Conservation (phyloP, 2,113 vertebrate species). For the Eublepharis macularius region DNA sequence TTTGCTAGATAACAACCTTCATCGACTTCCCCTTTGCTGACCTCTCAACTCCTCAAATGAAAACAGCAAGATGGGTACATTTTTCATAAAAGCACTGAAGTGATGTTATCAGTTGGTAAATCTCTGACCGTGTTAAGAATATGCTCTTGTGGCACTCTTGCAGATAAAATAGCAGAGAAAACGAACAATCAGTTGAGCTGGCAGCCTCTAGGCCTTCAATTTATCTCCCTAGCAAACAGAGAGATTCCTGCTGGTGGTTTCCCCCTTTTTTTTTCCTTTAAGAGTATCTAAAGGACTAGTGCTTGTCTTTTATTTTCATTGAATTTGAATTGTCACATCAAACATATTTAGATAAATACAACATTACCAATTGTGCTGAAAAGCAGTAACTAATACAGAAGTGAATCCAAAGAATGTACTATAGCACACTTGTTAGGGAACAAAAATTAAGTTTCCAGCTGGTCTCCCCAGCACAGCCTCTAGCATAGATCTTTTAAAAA, state of each 20-base stretch:
- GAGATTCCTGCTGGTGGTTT: neutral
- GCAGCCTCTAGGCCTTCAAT: neutral
- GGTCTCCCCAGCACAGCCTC: no score
- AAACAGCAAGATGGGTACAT: neutral
- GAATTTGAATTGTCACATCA: neutral
- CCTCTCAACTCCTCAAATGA: neutral
- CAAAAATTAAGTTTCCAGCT: no score
- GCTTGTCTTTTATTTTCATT: neutral
- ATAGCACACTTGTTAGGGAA: neutral
- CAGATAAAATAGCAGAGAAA: neutral
- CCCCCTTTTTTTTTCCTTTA: neutral
- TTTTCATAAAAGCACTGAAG: neutral
- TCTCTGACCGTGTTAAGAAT: neutral
- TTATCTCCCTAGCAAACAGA: constrained; percentile 9
- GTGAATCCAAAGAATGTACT: neutral
- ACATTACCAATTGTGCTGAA: neutral
- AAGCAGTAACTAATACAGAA: neutral
- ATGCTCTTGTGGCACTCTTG: neutral
- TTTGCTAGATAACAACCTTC: neutral
- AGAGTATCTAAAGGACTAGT: neutral
- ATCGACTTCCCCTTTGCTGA: neutral
- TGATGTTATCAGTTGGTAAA: neutral
- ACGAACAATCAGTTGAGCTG: neutral
- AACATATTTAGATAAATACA: neutral
- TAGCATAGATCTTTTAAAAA: no score